Conservation (phyloP, 2,888 invertebrate genomes). For the Branchinecta sandiegonensis region DNA sequence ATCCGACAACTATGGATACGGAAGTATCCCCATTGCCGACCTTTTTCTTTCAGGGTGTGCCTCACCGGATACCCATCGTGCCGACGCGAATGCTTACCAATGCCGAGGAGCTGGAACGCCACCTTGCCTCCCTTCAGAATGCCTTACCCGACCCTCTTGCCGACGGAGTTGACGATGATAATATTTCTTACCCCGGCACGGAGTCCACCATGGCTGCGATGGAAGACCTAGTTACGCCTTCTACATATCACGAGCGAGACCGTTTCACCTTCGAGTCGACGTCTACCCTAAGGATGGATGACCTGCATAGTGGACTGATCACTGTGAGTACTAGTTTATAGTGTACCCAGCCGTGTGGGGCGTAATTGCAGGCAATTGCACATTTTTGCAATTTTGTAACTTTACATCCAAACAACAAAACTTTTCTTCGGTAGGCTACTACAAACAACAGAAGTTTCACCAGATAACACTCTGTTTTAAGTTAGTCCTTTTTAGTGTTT, state of each 20-base stretch:
- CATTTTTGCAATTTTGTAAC: too few relatives aligned
- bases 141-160: constrained; percentile 38
- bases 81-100: constrained; percentile 77
- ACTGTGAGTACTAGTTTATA: too few relatives aligned
- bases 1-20: too few relatives aligned
- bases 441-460: too few relatives aligned
- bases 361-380: too few relatives aligned
- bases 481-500: too few relatives aligned
- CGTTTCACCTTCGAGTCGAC: neutral
- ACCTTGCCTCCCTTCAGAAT: constrained; percentile 51
- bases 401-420: too few relatives aligned
- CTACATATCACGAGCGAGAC: neutral
- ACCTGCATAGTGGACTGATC: too few relatives aligned
- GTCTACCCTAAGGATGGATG: neutral
- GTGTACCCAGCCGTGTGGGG: too few relatives aligned
- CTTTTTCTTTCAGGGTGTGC: constrained; percentile 42
- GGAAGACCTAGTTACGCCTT: constrained; percentile 17
- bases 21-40: too few relatives aligned
- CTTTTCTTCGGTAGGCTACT: too few relatives aligned
- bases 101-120: constrained; percentile 68
- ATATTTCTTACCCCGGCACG: neutral
- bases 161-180: neutral
- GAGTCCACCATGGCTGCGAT: constrained; percentile 18
- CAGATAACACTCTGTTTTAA: too few relatives aligned
- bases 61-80: constrained; percentile 69